Percentiles rank a stretch among this genome's conserved stretches.
These are phyloP conservation scores for Pseudobourletiella spinata DNA, from an alignment of 1,140 invertebrate genomes.

Conservation along the genomic window DNA sequence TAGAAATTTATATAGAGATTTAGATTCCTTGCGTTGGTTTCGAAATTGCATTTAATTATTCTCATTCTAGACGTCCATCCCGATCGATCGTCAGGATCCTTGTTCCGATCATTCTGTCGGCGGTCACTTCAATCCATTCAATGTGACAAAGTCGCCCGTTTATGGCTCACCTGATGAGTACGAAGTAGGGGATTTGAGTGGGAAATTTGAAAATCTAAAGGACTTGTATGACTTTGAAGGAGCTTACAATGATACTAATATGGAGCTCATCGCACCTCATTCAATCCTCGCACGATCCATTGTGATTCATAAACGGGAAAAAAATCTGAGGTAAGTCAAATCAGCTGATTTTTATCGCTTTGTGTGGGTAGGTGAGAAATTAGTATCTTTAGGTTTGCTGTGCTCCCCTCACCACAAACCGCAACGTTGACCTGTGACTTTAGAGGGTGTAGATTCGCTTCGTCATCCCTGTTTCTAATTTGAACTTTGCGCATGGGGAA, in stretches of 20 bases:
- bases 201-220: slow-evolving; percentile 65
- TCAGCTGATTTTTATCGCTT: no score
- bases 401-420: no score
- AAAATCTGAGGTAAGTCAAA: slow-evolving; percentile 45
- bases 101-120: slow-evolving; percentile 73
- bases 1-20: no score
- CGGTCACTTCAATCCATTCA: slow-evolving; percentile 71
- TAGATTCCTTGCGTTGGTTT: no score
- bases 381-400: no score
- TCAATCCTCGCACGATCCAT: slow-evolving; percentile 78
- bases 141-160: slow-evolving; percentile 54
- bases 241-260: slow-evolving; percentile 68
- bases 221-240: slow-evolving; percentile 47
- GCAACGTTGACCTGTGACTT: no score
- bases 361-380: no score
- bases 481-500: no score
- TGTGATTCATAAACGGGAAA: slow-evolving; percentile 68
- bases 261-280: slow-evolving; percentile 71
- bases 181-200: slow-evolving; percentile 79
- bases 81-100: slow-evolving; percentile 24
- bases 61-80: slow-evolving; percentile 29
- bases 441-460: no score
- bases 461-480: no score
- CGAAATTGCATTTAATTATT: background rate
- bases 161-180: slow-evolving; percentile 71